Conservation (phyloP, 2,113 vertebrate genomes). For the Drymodes brunneopygia region DNA sequence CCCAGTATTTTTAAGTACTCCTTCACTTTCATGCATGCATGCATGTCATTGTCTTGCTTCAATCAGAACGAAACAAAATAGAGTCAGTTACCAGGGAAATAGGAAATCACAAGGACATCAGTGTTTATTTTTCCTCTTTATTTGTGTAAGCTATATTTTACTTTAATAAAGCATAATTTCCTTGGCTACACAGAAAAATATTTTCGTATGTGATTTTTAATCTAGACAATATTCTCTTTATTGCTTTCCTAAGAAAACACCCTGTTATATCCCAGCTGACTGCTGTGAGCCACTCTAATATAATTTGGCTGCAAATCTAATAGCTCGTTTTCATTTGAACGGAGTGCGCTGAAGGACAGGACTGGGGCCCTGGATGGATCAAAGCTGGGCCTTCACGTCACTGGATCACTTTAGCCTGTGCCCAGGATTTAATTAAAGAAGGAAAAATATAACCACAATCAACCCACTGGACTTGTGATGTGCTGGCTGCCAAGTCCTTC, state of each 20-base stretch:
- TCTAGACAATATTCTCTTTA: slow-evolving; percentile 40
- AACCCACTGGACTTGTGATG: not conserved
- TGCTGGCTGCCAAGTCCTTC: not conserved
- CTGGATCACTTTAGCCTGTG: not conserved
- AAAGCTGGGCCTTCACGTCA: slow-evolving; percentile 17
- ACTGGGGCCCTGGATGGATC: not conserved
- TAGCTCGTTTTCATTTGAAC: slow-evolving; percentile 29
- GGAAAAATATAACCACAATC: not conserved
- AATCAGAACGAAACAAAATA: not conserved
- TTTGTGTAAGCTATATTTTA: slow-evolving; percentile 4
- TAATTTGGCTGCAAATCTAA: slow-evolving; percentile 39
- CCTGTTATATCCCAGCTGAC: slow-evolving; percentile 15
- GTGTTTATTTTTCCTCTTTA: not conserved
- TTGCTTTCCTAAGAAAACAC: slow-evolving; percentile 28
- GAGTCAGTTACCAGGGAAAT: slow-evolving; percentile 17
- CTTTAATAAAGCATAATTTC: slow-evolving; percentile 18
- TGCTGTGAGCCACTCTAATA: not conserved
- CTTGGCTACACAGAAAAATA: not conserved
- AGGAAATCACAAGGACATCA: not conserved
- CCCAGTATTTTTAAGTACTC: not conserved
- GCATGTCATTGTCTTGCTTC: not conserved
- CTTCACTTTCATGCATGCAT: not conserved
- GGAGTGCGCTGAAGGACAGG: not conserved
- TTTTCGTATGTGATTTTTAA: slow-evolving; percentile 22
- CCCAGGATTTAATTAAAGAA: slow-evolving; percentile 27